Percentiles rank a stretch among this genome's conserved stretches.
These are phyloP conservation scores for Luidia sarsii DNA, from an alignment of 53 echinoderm and acorn worm genomes.

Conservation along the genomic window DNA sequence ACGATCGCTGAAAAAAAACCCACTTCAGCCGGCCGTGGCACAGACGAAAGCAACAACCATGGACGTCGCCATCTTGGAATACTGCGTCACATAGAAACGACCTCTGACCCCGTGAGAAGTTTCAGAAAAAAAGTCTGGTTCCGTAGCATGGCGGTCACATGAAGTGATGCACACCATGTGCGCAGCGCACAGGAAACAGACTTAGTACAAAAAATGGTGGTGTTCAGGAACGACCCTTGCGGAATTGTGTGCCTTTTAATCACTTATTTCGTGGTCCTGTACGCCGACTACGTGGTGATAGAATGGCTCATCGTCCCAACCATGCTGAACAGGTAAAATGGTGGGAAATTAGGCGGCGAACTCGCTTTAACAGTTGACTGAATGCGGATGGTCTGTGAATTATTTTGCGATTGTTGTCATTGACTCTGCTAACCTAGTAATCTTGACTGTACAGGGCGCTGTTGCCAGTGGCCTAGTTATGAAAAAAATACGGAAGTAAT, in stretches of 20 bases:
- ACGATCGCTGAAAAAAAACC: not conserved
- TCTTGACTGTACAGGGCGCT: no score
- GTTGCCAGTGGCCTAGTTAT: no score
- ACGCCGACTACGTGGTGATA: slow-evolving; percentile 93
- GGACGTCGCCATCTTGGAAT: slow-evolving; percentile 39
- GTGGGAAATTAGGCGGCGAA: no score
- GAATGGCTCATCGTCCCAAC: slow-evolving; percentile 94
- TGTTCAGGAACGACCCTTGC: slow-evolving; percentile 91
- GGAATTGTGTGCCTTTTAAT: slow-evolving; percentile 93
- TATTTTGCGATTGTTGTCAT: no score
- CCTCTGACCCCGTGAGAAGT: slow-evolving; percentile 24
- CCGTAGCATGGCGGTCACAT: not conserved
- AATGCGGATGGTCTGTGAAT: no score
- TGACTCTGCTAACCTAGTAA: no score
- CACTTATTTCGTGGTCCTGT: slow-evolving; percentile 81
- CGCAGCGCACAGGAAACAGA: slow-evolving; percentile 11
- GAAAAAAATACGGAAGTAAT: no score
- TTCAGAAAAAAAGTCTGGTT: slow-evolving; percentile 4
- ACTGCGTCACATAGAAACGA: slow-evolving; percentile 16
- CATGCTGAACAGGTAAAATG: slow-evolving; percentile 64
- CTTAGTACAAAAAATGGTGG: slow-evolving; percentile 64
- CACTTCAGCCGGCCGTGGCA: not conserved
- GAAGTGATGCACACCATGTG: not conserved
- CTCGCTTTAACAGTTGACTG: no score
- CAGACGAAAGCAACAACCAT: not conserved